Conservation (phyloP, 2,888 invertebrate genomes). For the Mesorhabditis spiculigera region DNA sequence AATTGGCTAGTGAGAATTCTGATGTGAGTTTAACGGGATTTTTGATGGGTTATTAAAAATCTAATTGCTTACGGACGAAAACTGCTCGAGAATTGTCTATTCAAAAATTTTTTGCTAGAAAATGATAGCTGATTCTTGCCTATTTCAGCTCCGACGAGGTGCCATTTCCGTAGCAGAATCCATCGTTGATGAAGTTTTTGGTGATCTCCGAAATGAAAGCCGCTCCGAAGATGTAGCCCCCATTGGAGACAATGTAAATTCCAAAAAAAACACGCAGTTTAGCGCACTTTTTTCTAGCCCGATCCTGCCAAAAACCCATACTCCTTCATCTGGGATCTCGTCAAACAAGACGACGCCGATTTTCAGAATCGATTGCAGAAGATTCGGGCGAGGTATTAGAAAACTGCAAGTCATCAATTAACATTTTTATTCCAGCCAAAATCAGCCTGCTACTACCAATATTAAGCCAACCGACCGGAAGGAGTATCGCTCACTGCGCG, state of each 20-base stretch:
- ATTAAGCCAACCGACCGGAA: neutral
- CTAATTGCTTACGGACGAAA: too few species aligned
- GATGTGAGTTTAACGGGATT: neutral
- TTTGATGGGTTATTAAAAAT: too few species aligned
- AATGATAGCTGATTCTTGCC: too few species aligned
- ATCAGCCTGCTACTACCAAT: neutral
- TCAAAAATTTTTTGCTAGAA: too few species aligned
- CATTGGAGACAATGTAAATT: neutral
- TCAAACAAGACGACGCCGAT: neutral
- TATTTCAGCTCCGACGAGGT: neutral
- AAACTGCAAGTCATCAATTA: neutral
- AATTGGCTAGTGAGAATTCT: neutral
- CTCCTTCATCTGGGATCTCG: conserved; percentile 6
- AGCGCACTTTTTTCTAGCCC: neutral
- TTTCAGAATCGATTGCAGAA: neutral
- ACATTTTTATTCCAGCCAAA: neutral
- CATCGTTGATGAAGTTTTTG: neutral
- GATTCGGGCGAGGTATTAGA: neutral
- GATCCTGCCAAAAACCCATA: neutral
- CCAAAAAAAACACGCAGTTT: neutral
- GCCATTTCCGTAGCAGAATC: neutral
- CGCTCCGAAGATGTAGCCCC: neutral
- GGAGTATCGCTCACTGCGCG: neutral
- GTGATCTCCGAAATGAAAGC: neutral
- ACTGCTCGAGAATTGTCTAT: too few species aligned